Percentiles rank a stretch among this genome's conserved stretches.
These are phyloP conservation scores for Caenorhabditis plicata DNA, from an alignment of 2,888 invertebrate genomes.

Conservation along the genomic window DNA sequence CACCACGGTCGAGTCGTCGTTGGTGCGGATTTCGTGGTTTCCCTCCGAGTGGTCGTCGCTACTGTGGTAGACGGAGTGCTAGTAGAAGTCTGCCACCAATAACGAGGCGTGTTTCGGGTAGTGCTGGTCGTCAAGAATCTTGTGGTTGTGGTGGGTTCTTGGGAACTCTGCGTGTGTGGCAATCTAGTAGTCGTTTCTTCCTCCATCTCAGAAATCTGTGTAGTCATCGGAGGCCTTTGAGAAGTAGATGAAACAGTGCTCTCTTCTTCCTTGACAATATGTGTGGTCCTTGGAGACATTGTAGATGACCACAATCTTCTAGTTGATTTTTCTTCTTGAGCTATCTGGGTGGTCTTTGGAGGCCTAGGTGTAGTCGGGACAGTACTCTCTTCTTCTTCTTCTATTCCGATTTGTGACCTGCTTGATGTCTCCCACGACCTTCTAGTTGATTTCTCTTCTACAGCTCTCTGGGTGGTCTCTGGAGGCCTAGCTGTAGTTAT, in stretches of 20 bases:
- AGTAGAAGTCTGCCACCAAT: no score
- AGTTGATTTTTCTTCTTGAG: no score
- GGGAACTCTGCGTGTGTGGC: not conserved
- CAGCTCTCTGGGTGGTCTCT: no score
- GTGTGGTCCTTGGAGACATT: not conserved
- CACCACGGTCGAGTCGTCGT: no score
- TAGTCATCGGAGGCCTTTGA: conserved; percentile 7
- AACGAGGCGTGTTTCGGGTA: not conserved
- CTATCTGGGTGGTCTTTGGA: no score
- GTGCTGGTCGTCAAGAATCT: conserved; percentile 1
- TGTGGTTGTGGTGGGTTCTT: conserved; percentile 2
- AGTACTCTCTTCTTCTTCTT: no score
- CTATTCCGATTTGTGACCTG: no score
- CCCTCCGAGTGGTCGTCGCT: not conserved
- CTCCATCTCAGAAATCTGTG: conserved; percentile 9
- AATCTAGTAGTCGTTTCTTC: conserved; percentile 12
- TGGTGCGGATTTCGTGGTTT: no score
- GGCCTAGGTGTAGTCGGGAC: no score
- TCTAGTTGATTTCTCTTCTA: not conserved
- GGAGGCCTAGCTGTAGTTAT: no score
- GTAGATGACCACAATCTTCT: conserved; percentile 1
- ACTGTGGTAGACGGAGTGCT: not conserved
- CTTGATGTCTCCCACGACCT: no score
- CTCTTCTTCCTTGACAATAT: no score
- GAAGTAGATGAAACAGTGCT: conserved; percentile 3